Evolutionary conservation across 2,113 vertebrate genomes (phyloP).

Genomic region (Daubentonia madagascariensis): DNA sequence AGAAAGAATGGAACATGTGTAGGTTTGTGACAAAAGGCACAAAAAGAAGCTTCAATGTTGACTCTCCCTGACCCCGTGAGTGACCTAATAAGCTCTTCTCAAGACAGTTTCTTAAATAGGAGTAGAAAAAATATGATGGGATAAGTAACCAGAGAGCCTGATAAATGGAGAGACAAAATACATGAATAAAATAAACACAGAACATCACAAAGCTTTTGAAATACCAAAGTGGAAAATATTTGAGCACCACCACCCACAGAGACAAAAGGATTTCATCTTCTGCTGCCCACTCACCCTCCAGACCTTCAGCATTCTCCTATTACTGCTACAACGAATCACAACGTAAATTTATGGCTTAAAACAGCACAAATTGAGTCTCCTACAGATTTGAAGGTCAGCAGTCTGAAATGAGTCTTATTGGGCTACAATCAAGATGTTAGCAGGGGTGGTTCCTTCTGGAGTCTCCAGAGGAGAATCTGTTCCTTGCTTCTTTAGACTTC

Average conservation of each 20-base stretch:
- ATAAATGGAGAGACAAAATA: slow-evolving; percentile 10
- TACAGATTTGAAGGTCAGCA: not conserved
- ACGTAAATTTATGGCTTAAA: not conserved
- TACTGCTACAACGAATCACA: not conserved
- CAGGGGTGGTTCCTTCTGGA: not conserved
- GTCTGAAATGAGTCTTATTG: not conserved
- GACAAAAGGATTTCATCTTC: not conserved
- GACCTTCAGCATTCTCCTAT: not conserved
- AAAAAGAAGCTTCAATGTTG: not conserved
- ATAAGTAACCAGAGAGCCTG: not conserved
- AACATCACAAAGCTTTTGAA: slow-evolving; percentile 51
- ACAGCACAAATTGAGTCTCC: not conserved
- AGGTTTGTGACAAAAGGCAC: not conserved
- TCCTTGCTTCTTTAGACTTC: not conserved
- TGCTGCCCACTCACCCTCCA: not conserved
- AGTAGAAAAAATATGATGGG: not conserved
- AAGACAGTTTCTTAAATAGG: not conserved
- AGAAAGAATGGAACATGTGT: not conserved
- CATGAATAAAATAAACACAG: slow-evolving; percentile 57
- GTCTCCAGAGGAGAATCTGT: not conserved
- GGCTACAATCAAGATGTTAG: not conserved
- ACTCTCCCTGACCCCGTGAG: not conserved
- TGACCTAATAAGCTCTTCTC: not conserved
- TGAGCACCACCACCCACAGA: not conserved
- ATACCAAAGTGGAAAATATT: slow-evolving; percentile 57